Evolutionary conservation across 2,888 invertebrate species (phyloP).

Genomic region (Agonopterix subpropinquella): DNA sequence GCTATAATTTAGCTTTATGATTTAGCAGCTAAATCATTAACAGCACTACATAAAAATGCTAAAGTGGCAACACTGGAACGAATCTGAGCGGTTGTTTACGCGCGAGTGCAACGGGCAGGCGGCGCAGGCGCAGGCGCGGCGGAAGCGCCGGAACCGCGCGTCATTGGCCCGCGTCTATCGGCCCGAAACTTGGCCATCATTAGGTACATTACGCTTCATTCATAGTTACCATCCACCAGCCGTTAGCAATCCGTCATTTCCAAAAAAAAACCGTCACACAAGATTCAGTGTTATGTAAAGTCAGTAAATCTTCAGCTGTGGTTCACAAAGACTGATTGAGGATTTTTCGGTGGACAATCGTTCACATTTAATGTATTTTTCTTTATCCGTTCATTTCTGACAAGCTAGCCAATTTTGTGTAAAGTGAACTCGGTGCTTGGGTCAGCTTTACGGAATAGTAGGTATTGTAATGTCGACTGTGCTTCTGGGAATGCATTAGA

Average conservation of each 20-base stretch:
- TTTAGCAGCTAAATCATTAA: no score
- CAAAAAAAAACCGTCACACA: background rate
- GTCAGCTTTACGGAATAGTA: no score
- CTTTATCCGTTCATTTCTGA: no score
- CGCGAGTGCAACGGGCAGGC: slow-evolving; percentile 46
- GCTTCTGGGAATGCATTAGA: no score
- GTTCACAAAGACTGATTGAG: background rate
- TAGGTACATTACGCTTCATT: slow-evolving; percentile 42
- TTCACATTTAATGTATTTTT: no score
- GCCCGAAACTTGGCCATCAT: slow-evolving; percentile 48
- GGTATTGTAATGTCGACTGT: no score
- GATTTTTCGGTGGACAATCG: no score
- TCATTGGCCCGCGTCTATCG: slow-evolving; percentile 56
- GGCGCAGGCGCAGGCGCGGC: slow-evolving; percentile 45
- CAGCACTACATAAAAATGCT: no score
- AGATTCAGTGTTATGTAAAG: background rate
- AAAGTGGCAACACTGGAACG: slow-evolving; percentile 18
- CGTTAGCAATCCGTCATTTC: slow-evolving; percentile 29
- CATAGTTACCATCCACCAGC: slow-evolving; percentile 32
- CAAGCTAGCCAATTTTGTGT: no score
- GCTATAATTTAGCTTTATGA: no score
- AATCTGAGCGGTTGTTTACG: slow-evolving; percentile 63
- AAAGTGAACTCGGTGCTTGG: no score
- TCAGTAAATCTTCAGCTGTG: background rate
- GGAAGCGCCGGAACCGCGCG: slow-evolving; percentile 70